Evolutionary conservation across 2,113 vertebrate species (phyloP), one percentile per base, ranked within the genome.

Genomic region (Trogon melanurus): DNA sequence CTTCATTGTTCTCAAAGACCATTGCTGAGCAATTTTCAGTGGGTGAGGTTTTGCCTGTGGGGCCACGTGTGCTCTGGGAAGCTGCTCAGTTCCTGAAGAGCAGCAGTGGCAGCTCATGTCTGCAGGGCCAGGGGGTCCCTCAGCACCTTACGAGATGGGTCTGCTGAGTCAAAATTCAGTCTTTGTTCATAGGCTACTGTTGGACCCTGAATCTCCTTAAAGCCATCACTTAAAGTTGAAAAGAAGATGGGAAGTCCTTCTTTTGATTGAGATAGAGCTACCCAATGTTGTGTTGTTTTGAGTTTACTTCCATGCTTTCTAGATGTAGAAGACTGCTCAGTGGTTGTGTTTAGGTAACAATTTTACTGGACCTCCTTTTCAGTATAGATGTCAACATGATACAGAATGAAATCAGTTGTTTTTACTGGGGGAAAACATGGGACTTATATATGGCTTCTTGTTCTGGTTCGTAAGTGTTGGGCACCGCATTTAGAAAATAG

Each of bases 41-140:
- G 32, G 32, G 64, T 26, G 56, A 11, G 85, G 30, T 70, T 60
- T 89, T 73, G 32, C 56, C 60, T 4, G 2, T 67, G 64, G 56
- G 16, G 23, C 48, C 7, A 3, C 1, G 0, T 21, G 44, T 70
- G 34, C 60, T 66, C 56, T 64, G 67, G 64, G 53, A 91, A 44
- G 32, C 75, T 62, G 67, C 61, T 67, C 26, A 1, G 3, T 56
- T 85, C 48, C 60, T 79, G 54, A 57, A 57, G 70, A 78, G 41
- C 48, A 32, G 50, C 6, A 10, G 36, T 9, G 9, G 50, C 20
- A 5, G 41, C 41, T 41, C 0, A 0, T 50, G 12, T 25, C 72
- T 73, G 27, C 34, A 14, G 61, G 0, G 1, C 10, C 1, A 1
- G 25, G 17, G 12, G 12, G 45, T 51, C 56, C 44, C 84, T 89